Evolutionary conservation across 2,113 vertebrate species (phyloP).

Genomic region (Gallinago media): DNA sequence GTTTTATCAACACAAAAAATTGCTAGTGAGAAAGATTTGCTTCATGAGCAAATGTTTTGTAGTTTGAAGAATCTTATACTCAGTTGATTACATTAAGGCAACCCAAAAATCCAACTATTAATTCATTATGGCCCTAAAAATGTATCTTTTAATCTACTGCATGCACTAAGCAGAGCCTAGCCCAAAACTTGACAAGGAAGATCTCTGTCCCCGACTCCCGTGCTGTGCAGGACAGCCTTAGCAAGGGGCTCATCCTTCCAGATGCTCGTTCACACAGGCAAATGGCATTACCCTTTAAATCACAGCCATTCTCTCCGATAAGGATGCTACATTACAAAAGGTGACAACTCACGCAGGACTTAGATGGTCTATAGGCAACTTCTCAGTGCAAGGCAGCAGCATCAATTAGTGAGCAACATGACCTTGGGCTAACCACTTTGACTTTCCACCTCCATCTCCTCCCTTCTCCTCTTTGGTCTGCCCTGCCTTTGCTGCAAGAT

Average conservation of each 20-base stretch:
- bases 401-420: accelerated
- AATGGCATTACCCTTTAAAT: neutral
- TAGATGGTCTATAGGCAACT: accelerated
- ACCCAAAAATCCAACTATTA: neutral
- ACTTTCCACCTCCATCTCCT: neutral
- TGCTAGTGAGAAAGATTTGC: neutral
- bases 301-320: neutral
- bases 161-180: neutral
- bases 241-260: neutral
- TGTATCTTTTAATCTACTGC: neutral
- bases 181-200: neutral
- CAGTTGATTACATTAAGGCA: neutral
- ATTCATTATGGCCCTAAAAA: neutral
- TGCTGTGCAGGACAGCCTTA: neutral
- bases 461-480: neutral
- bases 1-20: neutral
- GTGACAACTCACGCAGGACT: accelerated
- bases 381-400: accelerated
- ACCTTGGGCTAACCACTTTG: neutral
- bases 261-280: neutral
- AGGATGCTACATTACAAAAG: neutral
- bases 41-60: neutral
- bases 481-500: neutral
- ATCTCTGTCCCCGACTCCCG: accelerated
- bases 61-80: neutral